Evolutionary conservation across 2,113 vertebrate genomes (phyloP).

Genomic region (Neopipo cinnamomea): DNA sequence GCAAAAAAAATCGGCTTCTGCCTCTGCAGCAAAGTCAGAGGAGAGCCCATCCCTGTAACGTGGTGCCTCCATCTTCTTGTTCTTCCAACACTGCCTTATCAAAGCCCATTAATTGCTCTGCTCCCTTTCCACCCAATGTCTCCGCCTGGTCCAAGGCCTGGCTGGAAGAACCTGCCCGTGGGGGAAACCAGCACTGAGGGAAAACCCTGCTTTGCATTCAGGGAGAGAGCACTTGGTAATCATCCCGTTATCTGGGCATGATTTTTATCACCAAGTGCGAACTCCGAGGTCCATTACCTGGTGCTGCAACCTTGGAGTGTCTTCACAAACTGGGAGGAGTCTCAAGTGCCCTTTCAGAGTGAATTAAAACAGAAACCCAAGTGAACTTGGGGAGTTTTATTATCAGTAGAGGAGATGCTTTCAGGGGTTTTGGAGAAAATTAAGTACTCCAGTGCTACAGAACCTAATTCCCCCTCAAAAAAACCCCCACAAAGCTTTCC

Average conservation of each 20-base stretch:
- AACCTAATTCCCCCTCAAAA: too few species aligned
- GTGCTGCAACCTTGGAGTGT: neutral
- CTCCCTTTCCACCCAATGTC: neutral
- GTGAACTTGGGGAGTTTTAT: constrained; percentile 23
- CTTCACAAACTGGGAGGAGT: neutral
- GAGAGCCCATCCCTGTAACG: neutral
- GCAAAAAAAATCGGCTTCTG: neutral
- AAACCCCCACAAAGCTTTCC: neutral
- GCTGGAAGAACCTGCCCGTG: neutral
- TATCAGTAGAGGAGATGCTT: neutral
- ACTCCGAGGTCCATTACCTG: neutral
- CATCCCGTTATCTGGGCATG: constrained; percentile 21
- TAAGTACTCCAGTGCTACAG: neutral
- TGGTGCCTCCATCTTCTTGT: neutral
- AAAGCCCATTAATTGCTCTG: neutral
- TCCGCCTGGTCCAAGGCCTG: neutral
- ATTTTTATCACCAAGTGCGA: neutral
- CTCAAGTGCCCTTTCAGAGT: neutral
- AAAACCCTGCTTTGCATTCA: neutral
- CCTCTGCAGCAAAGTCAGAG: neutral
- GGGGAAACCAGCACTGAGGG: neutral
- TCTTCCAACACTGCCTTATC: neutral
- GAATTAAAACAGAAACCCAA: constrained; percentile 54
- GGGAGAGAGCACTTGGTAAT: neutral
- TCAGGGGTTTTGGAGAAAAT: neutral